Conservation (phyloP, 2,797 vertebrate species). For the Myotis daubentonii region DNA sequence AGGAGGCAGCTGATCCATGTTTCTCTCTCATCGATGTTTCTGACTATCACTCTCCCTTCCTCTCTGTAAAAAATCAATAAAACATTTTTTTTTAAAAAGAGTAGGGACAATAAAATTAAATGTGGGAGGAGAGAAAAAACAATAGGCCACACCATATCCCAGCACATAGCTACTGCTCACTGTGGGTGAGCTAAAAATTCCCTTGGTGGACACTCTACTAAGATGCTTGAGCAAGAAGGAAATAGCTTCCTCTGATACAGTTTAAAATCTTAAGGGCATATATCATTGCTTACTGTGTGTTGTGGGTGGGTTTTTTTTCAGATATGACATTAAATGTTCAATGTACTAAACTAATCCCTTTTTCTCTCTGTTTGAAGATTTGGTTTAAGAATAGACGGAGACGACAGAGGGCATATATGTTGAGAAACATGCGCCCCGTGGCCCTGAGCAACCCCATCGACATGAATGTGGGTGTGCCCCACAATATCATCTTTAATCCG, state of each 20-base stretch:
- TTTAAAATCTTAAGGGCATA: neutral
- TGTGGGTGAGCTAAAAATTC: neutral
- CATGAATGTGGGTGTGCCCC: constrained; percentile 80
- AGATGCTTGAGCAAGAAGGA: neutral
- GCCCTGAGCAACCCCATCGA: constrained; percentile 75
- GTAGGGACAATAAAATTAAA: neutral
- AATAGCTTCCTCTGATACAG: neutral
- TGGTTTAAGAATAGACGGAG: constrained; percentile 88
- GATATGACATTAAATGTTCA: neutral
- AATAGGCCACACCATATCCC: neutral
- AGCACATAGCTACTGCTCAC: neutral
- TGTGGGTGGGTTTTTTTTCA: neutral
- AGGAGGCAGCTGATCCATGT: no score
- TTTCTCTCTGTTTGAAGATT: constrained; percentile 82
- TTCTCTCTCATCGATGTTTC: no score
- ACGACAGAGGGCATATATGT: constrained; percentile 83
- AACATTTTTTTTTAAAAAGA: neutral
- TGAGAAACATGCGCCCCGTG: constrained; percentile 74
- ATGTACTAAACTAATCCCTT: neutral
- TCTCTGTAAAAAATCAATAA: no score
- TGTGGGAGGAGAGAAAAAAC: neutral
- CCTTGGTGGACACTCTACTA: neutral
- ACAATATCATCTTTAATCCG: constrained; percentile 72
- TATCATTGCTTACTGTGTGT: neutral
- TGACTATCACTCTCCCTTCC: no score